Base-by-base conservation (phyloP, 2,113 vertebrate species). In the Opisthocomus hoazin region DNA sequence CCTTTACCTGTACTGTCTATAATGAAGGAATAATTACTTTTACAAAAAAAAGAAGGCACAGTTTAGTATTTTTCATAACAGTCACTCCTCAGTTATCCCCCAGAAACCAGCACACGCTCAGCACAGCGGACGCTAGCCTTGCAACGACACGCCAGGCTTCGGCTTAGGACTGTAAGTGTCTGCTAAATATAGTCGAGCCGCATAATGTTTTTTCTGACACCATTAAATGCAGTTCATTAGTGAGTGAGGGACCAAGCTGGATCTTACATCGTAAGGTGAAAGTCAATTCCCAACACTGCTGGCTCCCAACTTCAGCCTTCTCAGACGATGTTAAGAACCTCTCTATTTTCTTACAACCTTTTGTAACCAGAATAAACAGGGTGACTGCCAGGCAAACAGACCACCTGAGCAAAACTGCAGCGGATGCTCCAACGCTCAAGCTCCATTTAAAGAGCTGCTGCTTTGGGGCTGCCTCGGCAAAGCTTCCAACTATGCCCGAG, bases 161-260 rank as follows among this genome's bases (percentile, higher is more conserved):
- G 70, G 75, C 30, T 65, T 26, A 46, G 65, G 77, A 45, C 56
- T 87, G 45, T 30, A 17, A 37, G 79, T 58, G 84, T 16, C 87
- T 61, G 84, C 77, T 94, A 78, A 73, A 26, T 19, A 50, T 7
- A 84, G 66, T 11, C 4, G 41, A 73, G 76, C 94, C 71, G 64
- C 60, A 50, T 36, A 70, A 46, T 41, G 60, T 20, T 79, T 84
- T 76, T 50, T 46, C 82, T 87, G 69, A 90, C 93, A 95, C 86
- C 94, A 73, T 87, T 90, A 93, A 84, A 91, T 64, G 15, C 60
- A 27, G 80, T 43, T 92, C 95, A 83, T 96, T 82, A 97, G 92
- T 1, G 64, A 90, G 89, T 1, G 51, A 91, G 84, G 92, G 89
- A 97, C 93, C 96, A 94, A 78, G 91, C 30, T 50, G 71, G 66